phyloP scores from a whole-genome alignment of 2,113 vertebrate species.

The Dipodomys stephensi region DNA sequence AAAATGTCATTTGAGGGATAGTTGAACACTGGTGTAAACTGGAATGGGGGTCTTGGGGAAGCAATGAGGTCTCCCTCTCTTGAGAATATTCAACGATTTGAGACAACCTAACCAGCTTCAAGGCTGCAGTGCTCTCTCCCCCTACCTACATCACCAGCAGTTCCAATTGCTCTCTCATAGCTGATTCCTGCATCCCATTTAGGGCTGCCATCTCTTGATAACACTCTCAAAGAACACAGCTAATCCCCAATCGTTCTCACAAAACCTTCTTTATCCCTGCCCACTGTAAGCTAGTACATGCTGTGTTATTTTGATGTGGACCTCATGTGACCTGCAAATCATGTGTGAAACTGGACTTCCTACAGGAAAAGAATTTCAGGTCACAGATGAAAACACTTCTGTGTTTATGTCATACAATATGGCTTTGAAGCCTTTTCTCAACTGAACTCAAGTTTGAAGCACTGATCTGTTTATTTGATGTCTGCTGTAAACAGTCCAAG shows the following conservation, averaged over 20 bases:
- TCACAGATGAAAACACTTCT: neutral
- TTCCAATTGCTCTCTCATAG: neutral
- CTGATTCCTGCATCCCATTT: neutral
- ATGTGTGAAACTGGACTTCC: constrained; percentile 25
- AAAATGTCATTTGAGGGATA: neutral
- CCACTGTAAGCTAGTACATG: neutral
- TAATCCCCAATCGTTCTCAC: neutral
- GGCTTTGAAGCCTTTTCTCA: constrained; percentile 51
- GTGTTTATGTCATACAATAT: constrained; percentile 19
- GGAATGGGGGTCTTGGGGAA: neutral
- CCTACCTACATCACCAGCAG: neutral
- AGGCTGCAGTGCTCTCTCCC: no score
- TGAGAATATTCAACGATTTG: neutral
- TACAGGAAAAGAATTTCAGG: constrained; percentile 49
- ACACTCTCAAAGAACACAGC: neutral
- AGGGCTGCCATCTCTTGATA: neutral
- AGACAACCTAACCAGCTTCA: neutral
- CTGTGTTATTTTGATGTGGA: constrained; percentile 12
- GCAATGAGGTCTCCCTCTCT: neutral
- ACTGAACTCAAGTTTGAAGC: constrained; percentile 38
- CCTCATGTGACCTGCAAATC: constrained; percentile 37
- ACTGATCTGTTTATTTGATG: no score
- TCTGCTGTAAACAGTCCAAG: no score
- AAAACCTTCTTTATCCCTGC: neutral
- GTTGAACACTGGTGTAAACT: neutral